Evolutionary conservation across 2,113 vertebrate species (phyloP), one percentile per base, ranked within the genome.

Genomic region (Ahaetulla prasina): DNA sequence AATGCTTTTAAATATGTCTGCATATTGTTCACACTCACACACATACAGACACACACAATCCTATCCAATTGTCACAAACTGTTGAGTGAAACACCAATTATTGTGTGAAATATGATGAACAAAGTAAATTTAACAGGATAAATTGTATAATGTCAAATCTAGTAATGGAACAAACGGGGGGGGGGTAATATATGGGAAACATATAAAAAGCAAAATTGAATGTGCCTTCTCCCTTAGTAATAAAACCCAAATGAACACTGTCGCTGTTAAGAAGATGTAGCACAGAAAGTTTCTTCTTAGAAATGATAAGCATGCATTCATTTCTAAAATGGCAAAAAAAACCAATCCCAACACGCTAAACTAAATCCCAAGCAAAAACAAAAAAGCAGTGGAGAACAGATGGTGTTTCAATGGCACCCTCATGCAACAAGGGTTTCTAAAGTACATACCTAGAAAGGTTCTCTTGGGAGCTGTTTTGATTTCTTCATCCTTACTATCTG

Each of bases 401-500:
- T 90, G 52, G 90, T 0, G 35, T 12, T 89, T 57, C 60, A 52
- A 96, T 74, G 53, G 90, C 22, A 92, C 87, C 49, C 91, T 91
- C 96, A 96, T 95, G 97, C 97, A 96, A 85, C 27, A n/a, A 89
- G 94, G 96, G 94, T 93, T 96, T 94, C 94, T 91, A 95, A 50
- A 92, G 97, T 99, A 99, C 99, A 88, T 99, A 99, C 99, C 99
- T 98, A 99, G 97, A 98, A 98, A 99, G 94, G 98, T 97, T 97
- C 98, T 98, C 98, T 98, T 98, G 96, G 98, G 98, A 97, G 98
- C 97, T 95, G 97, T 96, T 98, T 98, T 98, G 98, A 98, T 93
- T 96, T 99, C 99, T 98, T 99, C 99, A 92, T 99, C 99, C 97
- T 99, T 99, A 99, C 96, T 98, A 98, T 99, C 99, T 98, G 98